Evolutionary conservation across 2,797 vertebrate genomes (phyloP), one percentile per base, ranked within the genome.

Genomic region (Aphelocoma californica): DNA sequence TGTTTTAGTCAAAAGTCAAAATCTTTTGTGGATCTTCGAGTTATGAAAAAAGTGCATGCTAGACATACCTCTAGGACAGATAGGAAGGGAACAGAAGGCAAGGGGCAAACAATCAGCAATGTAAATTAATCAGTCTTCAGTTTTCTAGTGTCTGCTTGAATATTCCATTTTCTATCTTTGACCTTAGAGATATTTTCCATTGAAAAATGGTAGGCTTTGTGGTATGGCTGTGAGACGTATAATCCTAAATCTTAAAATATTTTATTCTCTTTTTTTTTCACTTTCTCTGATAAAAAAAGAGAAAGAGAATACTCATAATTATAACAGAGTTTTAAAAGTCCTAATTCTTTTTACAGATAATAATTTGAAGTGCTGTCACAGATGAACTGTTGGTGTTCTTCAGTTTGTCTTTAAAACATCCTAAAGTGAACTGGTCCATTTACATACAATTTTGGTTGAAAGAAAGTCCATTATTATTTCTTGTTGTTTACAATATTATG

Each of bases 371-470:
- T 36, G 4, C 3, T 92, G 14, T 81, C 56, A 94, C 34, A 88
- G 32, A 25, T 65, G 7, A 79, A 86, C 5, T 72, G 1, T 53
- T 77, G 42, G 38, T 42, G 14, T 14, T 86, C 31, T 92, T 65
- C 45, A 82, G 10, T 67, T 36, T 24, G 6, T 40, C 26, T 83
- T 79, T 89, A 32, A 75, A 85, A 40, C 12, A 89, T 70, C 74
- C 48, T 57, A 72, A n/a, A 93, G 25, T 40, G 12, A 25, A 82
- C 15, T 87, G 45, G 80, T 91, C 31, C 31, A 72, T 65, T 82
- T 77, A 79, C 45, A 90, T 81, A 58, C 70, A 73, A 67, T 85
- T 93, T 95, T 74, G 21, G 17, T 93, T 42, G 64, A 45, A 34
- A 67, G 36, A 88, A 83, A 74, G 65, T 64, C 24, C 2, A 5